Conservation (phyloP, 2,888 invertebrate genomes). For the Phoenoteleia sp. region DNA sequence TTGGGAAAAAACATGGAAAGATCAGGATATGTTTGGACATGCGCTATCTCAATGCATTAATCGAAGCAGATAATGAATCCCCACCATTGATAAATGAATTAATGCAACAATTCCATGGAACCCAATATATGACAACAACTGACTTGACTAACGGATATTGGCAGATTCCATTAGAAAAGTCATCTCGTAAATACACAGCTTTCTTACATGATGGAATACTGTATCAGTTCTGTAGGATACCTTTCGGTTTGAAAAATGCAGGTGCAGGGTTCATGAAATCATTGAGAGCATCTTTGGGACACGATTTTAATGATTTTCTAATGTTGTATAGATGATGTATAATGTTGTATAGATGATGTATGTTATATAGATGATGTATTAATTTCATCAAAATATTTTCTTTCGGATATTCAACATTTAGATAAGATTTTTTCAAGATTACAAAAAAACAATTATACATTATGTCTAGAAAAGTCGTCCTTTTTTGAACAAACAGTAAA, state of each 20-base stretch:
- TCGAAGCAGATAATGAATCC: conserved; percentile 78
- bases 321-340: neutral
- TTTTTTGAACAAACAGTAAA: neutral
- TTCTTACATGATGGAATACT: conserved; percentile 47
- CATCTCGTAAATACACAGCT: conserved; percentile 52
- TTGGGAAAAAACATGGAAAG: conserved; percentile 71
- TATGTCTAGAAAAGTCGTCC: neutral
- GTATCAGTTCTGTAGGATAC: conserved; percentile 30
- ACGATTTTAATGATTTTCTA: neutral
- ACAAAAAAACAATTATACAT: neutral
- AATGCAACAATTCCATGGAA: conserved; percentile 54
- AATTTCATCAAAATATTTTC: neutral
- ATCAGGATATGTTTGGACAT: conserved; percentile 79
- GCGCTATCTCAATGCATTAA: conserved; percentile 77
- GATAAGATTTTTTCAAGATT: neutral
- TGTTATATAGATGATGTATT: neutral
- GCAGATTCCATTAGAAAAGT: conserved; percentile 70
- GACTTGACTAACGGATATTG: conserved; percentile 69
- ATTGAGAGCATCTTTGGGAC: neutral
- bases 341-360: neutral
- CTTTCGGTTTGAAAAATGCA: neutral
- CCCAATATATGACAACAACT: conserved; percentile 52
- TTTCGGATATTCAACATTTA: neutral
- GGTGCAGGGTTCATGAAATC: neutral
- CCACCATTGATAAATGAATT: no score